Evolutionary conservation across 2,888 invertebrate genomes (phyloP).

Genomic region (Cryptus armator): DNA sequence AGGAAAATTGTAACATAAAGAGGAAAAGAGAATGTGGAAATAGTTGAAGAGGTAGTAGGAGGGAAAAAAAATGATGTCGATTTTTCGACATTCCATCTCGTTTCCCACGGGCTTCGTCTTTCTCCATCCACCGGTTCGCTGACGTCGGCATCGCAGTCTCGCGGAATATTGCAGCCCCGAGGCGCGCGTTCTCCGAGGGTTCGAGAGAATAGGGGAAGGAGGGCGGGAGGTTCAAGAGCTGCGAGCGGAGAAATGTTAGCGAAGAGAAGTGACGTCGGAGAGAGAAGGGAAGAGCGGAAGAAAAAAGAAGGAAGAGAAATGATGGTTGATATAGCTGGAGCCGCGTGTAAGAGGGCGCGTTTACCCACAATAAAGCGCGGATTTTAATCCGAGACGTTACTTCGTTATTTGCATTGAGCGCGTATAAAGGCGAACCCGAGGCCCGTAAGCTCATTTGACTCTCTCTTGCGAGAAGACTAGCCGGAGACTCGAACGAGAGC

Average conservation of each 20-base stretch:
- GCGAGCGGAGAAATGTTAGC: slow-evolving; percentile 6
- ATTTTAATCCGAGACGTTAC: slow-evolving; percentile 71
- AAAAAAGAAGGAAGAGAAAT: neutral
- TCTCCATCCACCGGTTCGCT: slow-evolving; percentile 6
- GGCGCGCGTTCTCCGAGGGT: slow-evolving; percentile 26
- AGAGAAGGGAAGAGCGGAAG: neutral
- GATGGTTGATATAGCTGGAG: slow-evolving; percentile 20
- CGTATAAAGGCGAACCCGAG: slow-evolving; percentile 62
- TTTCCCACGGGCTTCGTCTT: neutral
- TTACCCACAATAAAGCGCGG: slow-evolving; percentile 65
- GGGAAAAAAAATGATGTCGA: neutral
- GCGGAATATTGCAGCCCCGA: slow-evolving; percentile 49
- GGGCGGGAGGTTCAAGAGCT: slow-evolving; percentile 13
- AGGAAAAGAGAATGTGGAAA: neutral
- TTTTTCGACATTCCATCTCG: slow-evolving; percentile 1
- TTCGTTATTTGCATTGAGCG: slow-evolving; percentile 73
- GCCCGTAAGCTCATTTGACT: slow-evolving; percentile 43
- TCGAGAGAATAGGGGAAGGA: slow-evolving; percentile 3
- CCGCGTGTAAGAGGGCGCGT: slow-evolving; percentile 41
- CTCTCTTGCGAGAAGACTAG: slow-evolving; percentile 6
- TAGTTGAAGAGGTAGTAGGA: neutral
- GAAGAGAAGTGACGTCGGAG: slow-evolving; percentile 10
- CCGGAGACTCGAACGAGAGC: neutral
- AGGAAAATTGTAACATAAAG: neutral
- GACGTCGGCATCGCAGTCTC: slow-evolving; percentile 38